Percentiles rank a stretch among this genome's conserved stretches.
Evolutionary conservation across 2,888 invertebrate genomes (phyloP).

Genomic region (Penaeus monodon): DNA sequence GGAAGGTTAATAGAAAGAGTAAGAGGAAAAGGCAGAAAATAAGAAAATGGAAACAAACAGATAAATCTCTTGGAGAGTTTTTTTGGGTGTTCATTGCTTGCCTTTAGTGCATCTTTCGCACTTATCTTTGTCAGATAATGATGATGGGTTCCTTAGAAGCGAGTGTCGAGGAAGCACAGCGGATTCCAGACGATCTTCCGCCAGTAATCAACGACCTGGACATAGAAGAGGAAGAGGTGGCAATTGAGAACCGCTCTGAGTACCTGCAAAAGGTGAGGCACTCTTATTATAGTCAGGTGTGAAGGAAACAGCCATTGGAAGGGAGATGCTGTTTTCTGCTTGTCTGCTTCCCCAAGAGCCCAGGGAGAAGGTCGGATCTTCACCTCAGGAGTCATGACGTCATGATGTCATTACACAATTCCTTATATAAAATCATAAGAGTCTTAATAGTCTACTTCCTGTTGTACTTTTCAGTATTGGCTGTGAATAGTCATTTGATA

Average conservation of each 20-base stretch:
- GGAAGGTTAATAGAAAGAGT: not conserved
- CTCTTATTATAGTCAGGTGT: too few relatives aligned
- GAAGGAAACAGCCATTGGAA: too few relatives aligned
- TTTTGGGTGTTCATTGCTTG: not conserved
- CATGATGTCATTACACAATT: too few relatives aligned
- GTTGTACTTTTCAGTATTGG: too few relatives aligned
- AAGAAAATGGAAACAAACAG: not conserved
- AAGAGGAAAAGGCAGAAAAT: conserved; percentile 77
- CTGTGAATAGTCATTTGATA: too few relatives aligned
- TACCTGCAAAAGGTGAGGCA: conserved; percentile 72
- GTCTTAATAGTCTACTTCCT: too few relatives aligned
- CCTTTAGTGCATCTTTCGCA: not conserved
- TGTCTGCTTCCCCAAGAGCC: conserved; percentile 74
- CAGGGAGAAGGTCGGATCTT: conserved; percentile 75
- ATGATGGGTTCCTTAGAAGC: conserved; percentile 97
- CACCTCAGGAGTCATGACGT: too few relatives aligned
- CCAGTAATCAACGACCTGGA: conserved; percentile 93
- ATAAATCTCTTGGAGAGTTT: too few relatives aligned
- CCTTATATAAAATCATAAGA: too few relatives aligned
- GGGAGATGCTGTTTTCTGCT: not conserved
- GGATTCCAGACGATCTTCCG: conserved; percentile 84
- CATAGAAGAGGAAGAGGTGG: conserved; percentile 84
- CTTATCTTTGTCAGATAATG: conserved; percentile 81
- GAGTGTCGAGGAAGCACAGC: conserved; percentile 86
- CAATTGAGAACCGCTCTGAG: conserved; percentile 77